phyloP scores from a whole-genome alignment of 1,140 invertebrate genomes.

The Caerostris extrusa region DNA sequence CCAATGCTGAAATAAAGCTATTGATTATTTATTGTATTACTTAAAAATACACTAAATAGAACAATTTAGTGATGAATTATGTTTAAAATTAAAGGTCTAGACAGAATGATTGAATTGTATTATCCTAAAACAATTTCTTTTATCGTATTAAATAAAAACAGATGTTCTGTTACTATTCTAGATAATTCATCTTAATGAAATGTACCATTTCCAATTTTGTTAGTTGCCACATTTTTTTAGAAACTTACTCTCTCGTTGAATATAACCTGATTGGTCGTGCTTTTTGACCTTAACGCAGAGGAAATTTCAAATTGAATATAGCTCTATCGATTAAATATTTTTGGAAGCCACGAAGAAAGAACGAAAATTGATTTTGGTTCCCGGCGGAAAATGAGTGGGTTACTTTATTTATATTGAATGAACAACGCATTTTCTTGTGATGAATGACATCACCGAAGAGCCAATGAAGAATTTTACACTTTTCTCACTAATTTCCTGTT shows the following conservation, averaged over 20 bases:
- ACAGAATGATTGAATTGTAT: too few relatives aligned
- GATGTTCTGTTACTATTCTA: too few relatives aligned
- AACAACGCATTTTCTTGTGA: background rate
- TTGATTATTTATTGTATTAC: too few relatives aligned
- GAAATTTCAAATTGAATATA: background rate
- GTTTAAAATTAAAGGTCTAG: too few relatives aligned
- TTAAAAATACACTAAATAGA: too few relatives aligned
- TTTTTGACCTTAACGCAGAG: background rate
- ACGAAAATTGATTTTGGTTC: background rate
- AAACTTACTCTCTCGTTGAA: background rate
- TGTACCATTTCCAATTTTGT: background rate
- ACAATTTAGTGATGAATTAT: too few relatives aligned
- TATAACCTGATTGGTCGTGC: background rate
- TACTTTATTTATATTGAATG: background rate
- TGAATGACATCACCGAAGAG: background rate
- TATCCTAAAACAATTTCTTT: too few relatives aligned
- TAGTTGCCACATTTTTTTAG: background rate
- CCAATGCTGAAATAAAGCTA: too few relatives aligned
- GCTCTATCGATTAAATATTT: conserved; percentile 6
- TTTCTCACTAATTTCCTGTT: conserved; percentile 24
- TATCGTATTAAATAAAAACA: too few relatives aligned
- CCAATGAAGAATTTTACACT: conserved; percentile 37
- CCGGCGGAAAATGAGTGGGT: background rate
- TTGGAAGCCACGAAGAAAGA: background rate
- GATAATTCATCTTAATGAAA: background rate